Evolutionary conservation across 2,888 invertebrate species (phyloP), one percentile per base, ranked within the genome.

Genomic region (Caenorhabditis macrosperma): DNA sequence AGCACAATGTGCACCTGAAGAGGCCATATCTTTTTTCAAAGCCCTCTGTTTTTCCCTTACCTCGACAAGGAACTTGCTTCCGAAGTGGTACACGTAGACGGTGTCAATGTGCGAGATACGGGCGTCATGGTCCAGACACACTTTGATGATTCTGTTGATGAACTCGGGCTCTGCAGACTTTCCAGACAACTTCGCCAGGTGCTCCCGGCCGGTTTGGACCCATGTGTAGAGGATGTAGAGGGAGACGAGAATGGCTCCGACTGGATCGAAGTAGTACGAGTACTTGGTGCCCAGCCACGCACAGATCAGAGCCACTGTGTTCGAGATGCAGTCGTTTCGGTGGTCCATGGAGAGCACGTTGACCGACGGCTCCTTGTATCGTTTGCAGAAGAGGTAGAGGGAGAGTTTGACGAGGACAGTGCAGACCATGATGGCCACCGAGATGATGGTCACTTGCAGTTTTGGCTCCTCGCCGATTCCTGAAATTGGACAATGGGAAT

Each of bases 31-130:
- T 33, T 33, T 10, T 7, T 33, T 33, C 33, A 5, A n/a, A n/a
- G 35, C 10, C 5, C 12, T 30, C 38, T 22, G 33, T 4, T 1
- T 22, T 44, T 38, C 1, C 22, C 50, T 60, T 15, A 88, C 91
- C 82, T 92, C 92, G 4, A 92, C 86, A 28, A 87, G 61, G 82
- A 91, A 92, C 81, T 91, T 91, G 69, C 88, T 90, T 30, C 92
- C 92, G 75, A 91, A 92, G 85, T 92, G 92, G 82, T 92, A 93
- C 2, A 92, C 92, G 50, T 92, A 89, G n/a, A 92, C 92, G 0
- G 92, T 92, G 86, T 92, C 92, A 20, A 92, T 88, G 61, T 83
- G 85, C 7, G 82, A 77, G 52, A 90, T 88, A 9, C 85, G 72
- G 3, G 75, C 68, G 60, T 89, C 87, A 75, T 90, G 90, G 28